Base-by-base conservation (phyloP, 2,797 vertebrate species). In the Ficedula albicollis region DNA sequence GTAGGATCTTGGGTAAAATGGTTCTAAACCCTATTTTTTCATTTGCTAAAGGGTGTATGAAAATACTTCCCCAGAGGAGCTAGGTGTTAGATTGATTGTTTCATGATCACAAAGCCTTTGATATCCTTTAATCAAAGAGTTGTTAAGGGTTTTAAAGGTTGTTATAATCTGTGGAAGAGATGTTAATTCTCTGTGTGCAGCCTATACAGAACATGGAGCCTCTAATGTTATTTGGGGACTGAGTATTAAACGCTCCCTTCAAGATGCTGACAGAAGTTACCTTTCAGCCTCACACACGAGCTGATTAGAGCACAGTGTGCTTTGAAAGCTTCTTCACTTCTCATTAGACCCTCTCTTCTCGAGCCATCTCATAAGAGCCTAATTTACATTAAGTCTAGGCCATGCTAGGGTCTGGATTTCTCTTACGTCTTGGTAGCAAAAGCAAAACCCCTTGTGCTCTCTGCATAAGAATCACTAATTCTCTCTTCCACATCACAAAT, bases 81-180 rank as follows among this genome's bases (percentile, higher is more conserved):
- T 75, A 86, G 85, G 94, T 93, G 73, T 93, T 93, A 82, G 83
- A 91, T 95, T 87, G 87, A 85, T 72, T 90, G 64, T 79, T 97
- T 96, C 93, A 96, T 89, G 96, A 91, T 95, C 87, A 94, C 70
- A 97, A 88, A 86, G 82, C 44, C 83, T 95, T 96, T 96, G 87
- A 95, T 94, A 88, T 87, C 44, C 43, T 84, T 79, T 93, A 93
- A 92, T 96, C 91, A 95, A 94, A 93, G 79, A 89, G 76, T 29
- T 89, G 66, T 86, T 95, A 78, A 83, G 55, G 66, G 34, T 83
- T 95, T 95, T 82, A 88, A 89, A 89, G 44, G 76, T 85, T 92
- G 69, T 56, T 92, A 55, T 52, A 67, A 91, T 94, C 63, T 74
- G 58, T 59, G 76, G 39, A 84, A 72, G 64, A 59, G 58, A 89